Evolutionary conservation across 1,140 invertebrate genomes (phyloP), one percentile per base, ranked within the genome.

Genomic region (Drosophila melanica): DNA sequence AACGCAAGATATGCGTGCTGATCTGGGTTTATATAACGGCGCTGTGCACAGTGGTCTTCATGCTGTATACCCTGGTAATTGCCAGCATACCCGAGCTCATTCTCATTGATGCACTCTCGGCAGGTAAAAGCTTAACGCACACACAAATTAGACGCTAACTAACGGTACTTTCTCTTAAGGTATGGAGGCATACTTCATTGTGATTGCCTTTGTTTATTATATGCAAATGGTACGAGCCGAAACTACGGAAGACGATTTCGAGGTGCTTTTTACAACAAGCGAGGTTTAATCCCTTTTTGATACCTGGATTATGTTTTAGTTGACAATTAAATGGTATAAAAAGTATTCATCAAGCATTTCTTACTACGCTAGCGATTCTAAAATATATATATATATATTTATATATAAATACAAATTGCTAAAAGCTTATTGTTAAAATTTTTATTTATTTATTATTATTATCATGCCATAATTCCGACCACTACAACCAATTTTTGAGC

Each of bases 401-500:
- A 7, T 42, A 6, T 12, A n/a, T 59, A 44, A 35, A 16, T 5
- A 39, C 35, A 45, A 37, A 39, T 45, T 55, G 10, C 18, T 47
- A 48, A 41, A 1, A 9, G 7, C 10, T 64, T 48, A 42, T 33
- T 9, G 18, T 4, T 30, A 48, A 54, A 45, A n/a, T n/a, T n/a
- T n/a, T n/a, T n/a, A n/a, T n/a, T n/a, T n/a, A n/a, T n/a, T 44
- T 64, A 51, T 48, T 39, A 7, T 16, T 55, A 33, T 20, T 64
- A 44, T 50, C 81, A 86, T 86, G 81, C 81, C 82, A 66, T 39
- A 73, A 72, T 72, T 72, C 59, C 66, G 81, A 73, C 79, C 84
- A 86, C 90, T 90, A 90, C 90, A 90, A 90, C 89, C 90, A 90
- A 90, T 90, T 89, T 90, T 90, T 90, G 90, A 90, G 89, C 64